These are phyloP conservation scores for Synanthedon andrenaeformis DNA, from an alignment of 2,888 invertebrate genomes.

Conservation along the genomic window DNA sequence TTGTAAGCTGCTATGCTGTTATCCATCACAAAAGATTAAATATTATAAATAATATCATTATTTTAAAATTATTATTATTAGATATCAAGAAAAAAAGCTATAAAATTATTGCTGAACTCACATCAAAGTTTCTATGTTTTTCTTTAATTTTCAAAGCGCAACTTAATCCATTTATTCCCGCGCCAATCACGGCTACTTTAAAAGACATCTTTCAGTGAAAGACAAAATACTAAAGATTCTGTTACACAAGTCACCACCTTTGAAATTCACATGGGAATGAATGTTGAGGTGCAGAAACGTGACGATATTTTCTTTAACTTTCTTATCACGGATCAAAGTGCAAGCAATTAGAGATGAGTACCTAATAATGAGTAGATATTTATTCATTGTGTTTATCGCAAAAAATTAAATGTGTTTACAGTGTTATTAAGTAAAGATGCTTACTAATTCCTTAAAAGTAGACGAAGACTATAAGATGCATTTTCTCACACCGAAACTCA, in stretches of 20 bases:
- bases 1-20: too few relatives aligned
- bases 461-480: too few relatives aligned
- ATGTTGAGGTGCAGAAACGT: not conserved
- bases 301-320: not conserved
- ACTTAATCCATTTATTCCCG: constrained; percentile 79
- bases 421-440: too few relatives aligned
- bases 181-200: constrained; percentile 78
- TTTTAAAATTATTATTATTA: not conserved
- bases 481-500: too few relatives aligned
- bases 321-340: not conserved
- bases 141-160: constrained; percentile 77
- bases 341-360: not conserved
- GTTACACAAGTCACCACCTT: not conserved
- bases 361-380: too few relatives aligned
- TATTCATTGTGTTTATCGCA: too few relatives aligned
- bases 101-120: constrained; percentile 18
- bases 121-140: constrained; percentile 51
- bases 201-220: constrained; percentile 17
- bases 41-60: not conserved
- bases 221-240: too few relatives aligned
- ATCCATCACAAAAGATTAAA: too few relatives aligned
- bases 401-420: too few relatives aligned
- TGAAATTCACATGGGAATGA: not conserved
- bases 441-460: too few relatives aligned
- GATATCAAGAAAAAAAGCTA: not conserved